Conservation (phyloP, 1,140 invertebrate species). For the Drosophila nigrodunni region DNA sequence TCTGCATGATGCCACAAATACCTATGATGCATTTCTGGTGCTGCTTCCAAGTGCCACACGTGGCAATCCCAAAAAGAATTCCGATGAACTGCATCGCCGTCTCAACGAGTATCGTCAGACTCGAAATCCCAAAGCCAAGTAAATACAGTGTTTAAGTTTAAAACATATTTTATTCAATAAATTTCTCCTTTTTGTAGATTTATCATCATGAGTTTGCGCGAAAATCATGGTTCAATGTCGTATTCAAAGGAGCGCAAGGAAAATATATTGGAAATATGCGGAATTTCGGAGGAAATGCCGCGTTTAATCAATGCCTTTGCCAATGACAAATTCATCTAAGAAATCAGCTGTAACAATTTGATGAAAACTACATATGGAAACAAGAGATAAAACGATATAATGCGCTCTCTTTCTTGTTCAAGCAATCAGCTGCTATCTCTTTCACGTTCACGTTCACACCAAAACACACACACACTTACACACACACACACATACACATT, state of each 20-base stretch:
- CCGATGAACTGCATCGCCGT: slow-evolving; percentile 41
- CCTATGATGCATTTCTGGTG: slow-evolving; percentile 74
- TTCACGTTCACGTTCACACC: background rate
- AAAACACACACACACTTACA: slow-evolving; percentile 1
- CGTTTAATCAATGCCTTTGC: slow-evolving; percentile 73
- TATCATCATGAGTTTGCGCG: slow-evolving; percentile 67
- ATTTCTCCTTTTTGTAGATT: slow-evolving; percentile 43
- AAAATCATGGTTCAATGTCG: slow-evolving; percentile 60
- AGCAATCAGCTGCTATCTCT: background rate
- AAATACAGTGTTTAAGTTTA: slow-evolving; percentile 2
- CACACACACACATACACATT: background rate
- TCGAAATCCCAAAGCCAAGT: slow-evolving; percentile 72
- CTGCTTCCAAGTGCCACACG: slow-evolving; percentile 71
- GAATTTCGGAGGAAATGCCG: slow-evolving; percentile 66
- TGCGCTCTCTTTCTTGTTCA: background rate
- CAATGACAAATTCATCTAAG: slow-evolving; percentile 59
- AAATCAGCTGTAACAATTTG: background rate
- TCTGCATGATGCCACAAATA: slow-evolving; percentile 23
- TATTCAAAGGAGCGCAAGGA: slow-evolving; percentile 59
- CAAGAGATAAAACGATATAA: background rate
- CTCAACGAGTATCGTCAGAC: slow-evolving; percentile 68
- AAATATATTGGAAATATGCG: slow-evolving; percentile 77
- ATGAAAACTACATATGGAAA: no score
- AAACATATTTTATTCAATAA: no score
- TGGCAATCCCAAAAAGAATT: slow-evolving; percentile 63